phyloP scores from a whole-genome alignment of 2,888 invertebrate species.

The Epirrhoe tristata region DNA sequence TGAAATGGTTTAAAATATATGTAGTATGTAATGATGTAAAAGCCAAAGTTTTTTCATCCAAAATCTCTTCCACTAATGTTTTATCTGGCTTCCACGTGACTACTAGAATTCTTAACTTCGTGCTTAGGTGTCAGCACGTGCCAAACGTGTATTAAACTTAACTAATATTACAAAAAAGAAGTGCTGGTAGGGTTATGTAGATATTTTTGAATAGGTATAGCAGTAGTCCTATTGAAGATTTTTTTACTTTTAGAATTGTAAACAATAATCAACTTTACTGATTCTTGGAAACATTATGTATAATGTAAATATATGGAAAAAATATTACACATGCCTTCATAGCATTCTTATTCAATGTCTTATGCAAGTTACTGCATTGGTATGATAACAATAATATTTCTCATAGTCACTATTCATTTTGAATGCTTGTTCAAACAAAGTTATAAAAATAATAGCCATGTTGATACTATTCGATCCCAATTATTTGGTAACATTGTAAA shows the following conservation, averaged over 20 bases:
- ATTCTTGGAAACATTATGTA: conserved; percentile 4
- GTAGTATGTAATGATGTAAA: no score
- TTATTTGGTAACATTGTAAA: conserved; percentile 4
- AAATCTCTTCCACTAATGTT: no score
- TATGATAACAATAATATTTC: conserved; percentile 33
- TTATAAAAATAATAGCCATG: conserved; percentile 20
- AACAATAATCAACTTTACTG: not conserved
- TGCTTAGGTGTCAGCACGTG: no score
- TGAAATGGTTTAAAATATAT: no score
- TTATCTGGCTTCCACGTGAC: no score
- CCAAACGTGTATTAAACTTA: no score
- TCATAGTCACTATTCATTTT: conserved; percentile 19
- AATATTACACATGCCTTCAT: conserved; percentile 16
- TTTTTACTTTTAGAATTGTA: not conserved
- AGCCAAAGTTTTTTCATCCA: no score
- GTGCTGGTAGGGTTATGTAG: no score
- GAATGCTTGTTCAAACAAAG: conserved; percentile 29
- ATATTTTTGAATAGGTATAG: no score
- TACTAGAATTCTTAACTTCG: no score
- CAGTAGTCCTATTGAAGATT: not conserved
- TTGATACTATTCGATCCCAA: conserved; percentile 13
- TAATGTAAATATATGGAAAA: not conserved
- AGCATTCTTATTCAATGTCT: conserved; percentile 22
- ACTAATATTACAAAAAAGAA: no score
- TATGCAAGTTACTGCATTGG: conserved; percentile 21